Conservation (phyloP, 2,113 vertebrate genomes). For the Synodontis membranacea region DNA sequence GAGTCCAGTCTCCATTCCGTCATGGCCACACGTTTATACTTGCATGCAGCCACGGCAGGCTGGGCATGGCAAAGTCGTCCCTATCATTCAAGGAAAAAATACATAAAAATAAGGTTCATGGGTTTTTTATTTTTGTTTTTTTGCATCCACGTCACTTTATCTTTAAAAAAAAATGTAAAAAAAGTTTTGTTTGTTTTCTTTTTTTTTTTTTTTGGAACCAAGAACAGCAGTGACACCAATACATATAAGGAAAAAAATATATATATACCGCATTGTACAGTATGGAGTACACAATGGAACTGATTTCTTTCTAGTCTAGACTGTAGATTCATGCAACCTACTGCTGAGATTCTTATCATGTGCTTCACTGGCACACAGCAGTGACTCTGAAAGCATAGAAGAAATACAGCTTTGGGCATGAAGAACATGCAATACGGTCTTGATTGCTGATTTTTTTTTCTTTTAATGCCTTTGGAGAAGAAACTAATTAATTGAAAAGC, state of each 20-base stretch:
- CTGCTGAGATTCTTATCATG: neutral
- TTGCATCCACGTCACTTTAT: neutral
- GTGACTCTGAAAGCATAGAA: neutral
- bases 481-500: too few relatives aligned
- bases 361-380: neutral
- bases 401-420: neutral
- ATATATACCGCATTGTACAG: neutral
- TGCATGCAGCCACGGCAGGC: neutral
- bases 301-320: neutral
- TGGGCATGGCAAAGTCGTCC: neutral
- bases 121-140: too few relatives aligned
- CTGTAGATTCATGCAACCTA: neutral
- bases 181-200: neutral
- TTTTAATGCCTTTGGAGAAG: neutral
- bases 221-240: neutral
- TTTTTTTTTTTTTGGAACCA: neutral
- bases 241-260: neutral
- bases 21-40: neutral
- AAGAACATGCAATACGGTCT: neutral
- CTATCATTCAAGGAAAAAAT: neutral
- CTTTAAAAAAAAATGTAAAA: too few relatives aligned
- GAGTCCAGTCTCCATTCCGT: neutral
- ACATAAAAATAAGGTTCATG: neutral
- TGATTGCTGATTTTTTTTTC: neutral
- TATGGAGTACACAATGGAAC: neutral